Evolutionary conservation across 1,140 invertebrate genomes (phyloP).

Genomic region (Diploscapter pachys): DNA sequence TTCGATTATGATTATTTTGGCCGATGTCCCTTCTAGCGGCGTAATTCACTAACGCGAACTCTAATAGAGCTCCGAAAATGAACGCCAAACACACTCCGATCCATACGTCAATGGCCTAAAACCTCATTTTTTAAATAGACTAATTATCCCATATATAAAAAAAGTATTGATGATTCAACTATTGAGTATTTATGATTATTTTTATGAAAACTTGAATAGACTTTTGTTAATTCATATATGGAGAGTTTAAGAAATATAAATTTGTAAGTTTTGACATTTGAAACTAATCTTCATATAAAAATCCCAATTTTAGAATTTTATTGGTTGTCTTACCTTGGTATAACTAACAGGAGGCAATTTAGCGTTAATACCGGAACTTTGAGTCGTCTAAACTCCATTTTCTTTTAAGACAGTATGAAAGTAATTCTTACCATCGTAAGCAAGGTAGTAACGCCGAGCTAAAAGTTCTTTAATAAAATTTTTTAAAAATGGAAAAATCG

Average conservation of each 20-base stretch:
- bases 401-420: too few species aligned
- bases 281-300: not conserved
- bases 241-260: not conserved
- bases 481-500: not conserved
- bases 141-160: not conserved
- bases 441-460: constrained; percentile 75
- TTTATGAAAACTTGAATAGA: not conserved
- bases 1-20: constrained; percentile 9
- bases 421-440: constrained; percentile 73
- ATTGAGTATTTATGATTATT: too few species aligned
- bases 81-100: constrained; percentile 92
- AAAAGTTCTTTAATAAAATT: not conserved
- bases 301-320: not conserved
- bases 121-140: constrained; percentile 1
- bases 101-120: constrained; percentile 82
- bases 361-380: constrained; percentile 85
- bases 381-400: constrained; percentile 60
- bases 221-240: constrained; percentile 1
- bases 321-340: constrained; percentile 69
- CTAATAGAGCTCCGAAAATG: constrained; percentile 89
- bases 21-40: constrained; percentile 85
- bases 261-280: not conserved
- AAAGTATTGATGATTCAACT: not conserved
- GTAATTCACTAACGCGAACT: constrained; percentile 94
- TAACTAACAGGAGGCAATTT: constrained; percentile 86